Percentiles rank a stretch among this genome's conserved stretches.
Conservation (phyloP, 2,888 invertebrate genomes). For the Parthenolecanium corni region DNA sequence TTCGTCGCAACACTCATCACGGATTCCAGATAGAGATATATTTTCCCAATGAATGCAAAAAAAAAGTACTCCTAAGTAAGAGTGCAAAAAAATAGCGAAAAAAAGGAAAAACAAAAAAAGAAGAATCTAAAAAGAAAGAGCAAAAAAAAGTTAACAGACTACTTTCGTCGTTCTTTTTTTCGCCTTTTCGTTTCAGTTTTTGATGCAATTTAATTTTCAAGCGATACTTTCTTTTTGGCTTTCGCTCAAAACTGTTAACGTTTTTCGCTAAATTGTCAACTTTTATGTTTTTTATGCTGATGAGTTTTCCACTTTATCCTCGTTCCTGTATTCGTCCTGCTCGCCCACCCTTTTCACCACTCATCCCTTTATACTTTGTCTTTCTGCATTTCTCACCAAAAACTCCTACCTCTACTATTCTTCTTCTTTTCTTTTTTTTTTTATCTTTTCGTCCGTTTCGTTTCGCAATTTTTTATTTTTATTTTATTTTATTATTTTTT, state of each 20-base stretch:
- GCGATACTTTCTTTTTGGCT: slow-evolving; percentile 28
- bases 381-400: too few relatives aligned
- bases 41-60: neutral
- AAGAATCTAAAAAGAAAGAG: neutral
- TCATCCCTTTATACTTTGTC: neutral
- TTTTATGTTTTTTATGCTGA: slow-evolving; percentile 28
- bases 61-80: neutral
- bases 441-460: slow-evolving; percentile 24
- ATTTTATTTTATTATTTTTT: slow-evolving; percentile 20
- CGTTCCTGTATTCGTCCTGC: slow-evolving; percentile 24
- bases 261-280: slow-evolving; percentile 28
- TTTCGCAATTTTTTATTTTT: slow-evolving; percentile 28
- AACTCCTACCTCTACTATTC: too few relatives aligned
- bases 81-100: neutral
- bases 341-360: slow-evolving; percentile 1
- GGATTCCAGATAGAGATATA: too few relatives aligned
- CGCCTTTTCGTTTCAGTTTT: slow-evolving; percentile 12
- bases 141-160: slow-evolving; percentile 3
- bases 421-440: slow-evolving; percentile 2
- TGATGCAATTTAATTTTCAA: slow-evolving; percentile 28
- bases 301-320: slow-evolving; percentile 28
- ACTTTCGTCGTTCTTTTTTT: neutral
- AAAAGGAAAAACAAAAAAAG: neutral
- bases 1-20: too few relatives aligned
- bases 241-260: slow-evolving; percentile 28